Evolutionary conservation across 2,113 vertebrate genomes (phyloP).

Genomic region (Carassius carassius): DNA sequence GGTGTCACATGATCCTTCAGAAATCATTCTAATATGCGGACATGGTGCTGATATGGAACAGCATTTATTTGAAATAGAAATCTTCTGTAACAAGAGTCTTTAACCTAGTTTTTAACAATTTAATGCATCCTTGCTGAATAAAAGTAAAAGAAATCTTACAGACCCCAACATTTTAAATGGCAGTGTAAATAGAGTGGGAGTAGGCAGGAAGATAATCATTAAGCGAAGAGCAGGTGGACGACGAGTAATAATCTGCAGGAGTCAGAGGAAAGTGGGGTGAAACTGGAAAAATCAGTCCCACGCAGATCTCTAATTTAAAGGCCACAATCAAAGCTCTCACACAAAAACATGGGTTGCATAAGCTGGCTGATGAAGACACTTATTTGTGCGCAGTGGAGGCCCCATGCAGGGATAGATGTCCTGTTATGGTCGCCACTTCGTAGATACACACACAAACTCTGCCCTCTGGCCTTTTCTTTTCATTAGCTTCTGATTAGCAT

Average conservation of each 20-base stretch:
- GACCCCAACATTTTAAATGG: background rate
- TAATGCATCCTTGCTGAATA: background rate
- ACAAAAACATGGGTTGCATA: slow-evolving; percentile 31
- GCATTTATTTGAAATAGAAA: background rate
- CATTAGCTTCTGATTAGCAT: background rate
- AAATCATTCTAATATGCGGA: background rate
- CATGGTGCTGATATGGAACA: background rate
- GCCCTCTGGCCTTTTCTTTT: slow-evolving; percentile 26
- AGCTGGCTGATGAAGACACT: background rate
- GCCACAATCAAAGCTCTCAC: slow-evolving; percentile 8
- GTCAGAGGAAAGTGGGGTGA: background rate
- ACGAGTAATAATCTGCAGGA: background rate
- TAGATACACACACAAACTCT: slow-evolving; percentile 15
- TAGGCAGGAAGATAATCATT: background rate
- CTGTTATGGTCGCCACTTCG: background rate
- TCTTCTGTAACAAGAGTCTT: background rate
- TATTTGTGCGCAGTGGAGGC: background rate
- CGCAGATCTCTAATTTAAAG: background rate
- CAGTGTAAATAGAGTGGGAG: background rate
- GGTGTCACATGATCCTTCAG: background rate
- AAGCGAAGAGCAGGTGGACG: background rate
- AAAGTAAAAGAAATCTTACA: background rate
- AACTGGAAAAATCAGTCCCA: background rate
- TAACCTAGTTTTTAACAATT: background rate
- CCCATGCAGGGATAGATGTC: slow-evolving; percentile 23